A percentile compares a stretch with the other conserved stretches of the same genome.
Evolutionary conservation across 2,113 vertebrate species (phyloP).

Genomic region (Crotalus tigris): DNA sequence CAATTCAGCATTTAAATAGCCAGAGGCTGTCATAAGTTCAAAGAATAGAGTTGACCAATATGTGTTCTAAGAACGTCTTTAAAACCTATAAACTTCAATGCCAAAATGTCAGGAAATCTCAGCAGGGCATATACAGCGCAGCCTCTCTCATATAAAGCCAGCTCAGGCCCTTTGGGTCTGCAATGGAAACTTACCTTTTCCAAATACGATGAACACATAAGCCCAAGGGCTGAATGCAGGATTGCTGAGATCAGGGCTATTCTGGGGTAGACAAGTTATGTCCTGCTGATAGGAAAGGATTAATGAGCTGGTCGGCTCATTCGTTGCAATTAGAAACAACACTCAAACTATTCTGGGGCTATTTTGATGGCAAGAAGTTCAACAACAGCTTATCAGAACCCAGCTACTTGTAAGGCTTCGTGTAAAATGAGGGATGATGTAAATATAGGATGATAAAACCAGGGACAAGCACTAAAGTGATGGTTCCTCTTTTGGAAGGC

Average conservation of each 20-base stretch:
- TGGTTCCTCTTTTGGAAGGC: neutral
- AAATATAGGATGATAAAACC: constrained; percentile 72
- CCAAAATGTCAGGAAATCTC: fast-evolving
- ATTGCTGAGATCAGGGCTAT: constrained; percentile 85
- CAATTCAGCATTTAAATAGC: neutral
- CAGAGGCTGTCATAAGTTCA: neutral
- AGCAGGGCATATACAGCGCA: neutral
- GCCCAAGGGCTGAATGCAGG: constrained; percentile 63
- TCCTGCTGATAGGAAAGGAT: constrained; percentile 84
- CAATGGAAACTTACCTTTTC: constrained; percentile 64
- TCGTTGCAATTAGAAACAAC: constrained; percentile 88
- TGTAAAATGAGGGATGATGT: constrained; percentile 55
- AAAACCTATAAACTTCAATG: neutral
- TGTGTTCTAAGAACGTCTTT: neutral
- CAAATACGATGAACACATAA: constrained; percentile 82
- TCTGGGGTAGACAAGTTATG: constrained; percentile 80
- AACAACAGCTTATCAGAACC: constrained; percentile 60
- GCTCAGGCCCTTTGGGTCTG: constrained; percentile 44
- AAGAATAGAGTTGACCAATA: fast-evolving
- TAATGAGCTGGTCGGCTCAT: constrained; percentile 84
- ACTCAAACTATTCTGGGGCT: constrained; percentile 79
- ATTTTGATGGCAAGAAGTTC: constrained; percentile 80
- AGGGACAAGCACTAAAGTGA: constrained; percentile 44
- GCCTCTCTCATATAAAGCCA: neutral
- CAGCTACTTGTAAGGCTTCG: constrained; percentile 37